Base-by-base conservation (phyloP, 2,113 vertebrate species). In the Pachypanchax playfairii region DNA sequence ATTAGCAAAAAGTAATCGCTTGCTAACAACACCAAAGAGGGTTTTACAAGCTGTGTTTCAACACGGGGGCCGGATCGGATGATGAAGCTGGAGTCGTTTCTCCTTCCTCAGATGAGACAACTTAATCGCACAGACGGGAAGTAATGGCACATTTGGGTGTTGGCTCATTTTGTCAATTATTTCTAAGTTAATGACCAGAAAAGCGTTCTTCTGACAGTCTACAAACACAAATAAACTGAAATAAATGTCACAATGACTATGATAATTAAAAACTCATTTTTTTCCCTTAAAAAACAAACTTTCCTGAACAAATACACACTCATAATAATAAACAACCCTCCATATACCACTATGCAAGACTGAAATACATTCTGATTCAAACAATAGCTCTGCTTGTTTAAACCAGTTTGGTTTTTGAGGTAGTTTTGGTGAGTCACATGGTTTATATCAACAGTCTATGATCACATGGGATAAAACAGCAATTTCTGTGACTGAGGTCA, bases 1-100 rank as follows among this genome's bases (percentile, higher is more conserved):
- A 87, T 89, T 84, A 86, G 76, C 61, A 64, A 73, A 21, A 72
- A 76, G 66, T 79, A 81, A 85, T 83, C 67, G 74, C 57, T 60
- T 22, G 54, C 65, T 49, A 73, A 79, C 81, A 75, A 59, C 61
- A 59, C 48, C 41, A 13, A 53, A 3, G 63, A 71, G 68, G 26
- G 18, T 60, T 63, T 76, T 42, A 63, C 21, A 25, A 56, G 72
- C 31, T 4, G 58, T 0, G 44, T 47, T 73, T 64, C 35, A 46
- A 41, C 49, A 59, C 46, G 10, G 29, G 43, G 39, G 61, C 8
- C 28, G 31, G 17, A 52, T 55, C 24, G 2, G 43, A 31, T 44
- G 47, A 21, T 1, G 0, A 38, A 21, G 18, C 49, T 20, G 20
- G 36, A 60, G 13, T 18, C 24, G 2, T 28, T 1, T 20, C 0